These are phyloP conservation scores for Acridotheres tristis DNA, from an alignment of 2,797 vertebrate genomes.

Conservation along the genomic window DNA sequence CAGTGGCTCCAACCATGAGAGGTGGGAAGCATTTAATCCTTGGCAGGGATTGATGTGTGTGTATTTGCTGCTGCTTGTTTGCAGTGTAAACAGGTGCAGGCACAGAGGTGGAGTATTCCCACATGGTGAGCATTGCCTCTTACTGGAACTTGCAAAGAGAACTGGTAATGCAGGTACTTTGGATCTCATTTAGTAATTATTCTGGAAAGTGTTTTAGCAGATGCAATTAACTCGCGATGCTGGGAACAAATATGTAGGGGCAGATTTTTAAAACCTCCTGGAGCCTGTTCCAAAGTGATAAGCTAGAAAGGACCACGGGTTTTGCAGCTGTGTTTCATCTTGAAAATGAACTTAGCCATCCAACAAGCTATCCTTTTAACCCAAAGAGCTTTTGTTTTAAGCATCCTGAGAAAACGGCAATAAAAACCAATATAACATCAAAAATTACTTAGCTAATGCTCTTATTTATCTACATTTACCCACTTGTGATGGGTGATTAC, in stretches of 20 bases:
- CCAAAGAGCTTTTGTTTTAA: not conserved
- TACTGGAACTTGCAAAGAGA: not conserved
- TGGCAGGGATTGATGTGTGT: accelerated
- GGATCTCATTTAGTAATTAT: conserved; percentile 16
- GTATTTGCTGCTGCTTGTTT: not conserved
- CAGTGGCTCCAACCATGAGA: not conserved
- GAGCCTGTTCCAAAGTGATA: not conserved
- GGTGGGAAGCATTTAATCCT: accelerated
- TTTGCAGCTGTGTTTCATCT: not conserved
- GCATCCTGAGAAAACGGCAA: not conserved
- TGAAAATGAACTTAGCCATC: not conserved
- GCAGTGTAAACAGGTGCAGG: not conserved
- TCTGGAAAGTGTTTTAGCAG: conserved; percentile 14
- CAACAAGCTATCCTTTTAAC: not conserved
- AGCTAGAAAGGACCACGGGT: not conserved
- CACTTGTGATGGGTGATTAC: conserved; percentile 21
- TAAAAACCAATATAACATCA: not conserved
- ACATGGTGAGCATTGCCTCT: not conserved
- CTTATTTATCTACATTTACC: conserved; percentile 43
- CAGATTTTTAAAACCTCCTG: not conserved
- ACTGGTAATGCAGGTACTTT: not conserved
- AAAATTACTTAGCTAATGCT: conserved; percentile 26
- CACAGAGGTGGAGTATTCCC: not conserved
- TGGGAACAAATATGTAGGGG: conserved; percentile 6
- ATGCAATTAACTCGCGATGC: not conserved